Conservation (phyloP, 1,140 invertebrate species). For the Drosophila insularis region DNA sequence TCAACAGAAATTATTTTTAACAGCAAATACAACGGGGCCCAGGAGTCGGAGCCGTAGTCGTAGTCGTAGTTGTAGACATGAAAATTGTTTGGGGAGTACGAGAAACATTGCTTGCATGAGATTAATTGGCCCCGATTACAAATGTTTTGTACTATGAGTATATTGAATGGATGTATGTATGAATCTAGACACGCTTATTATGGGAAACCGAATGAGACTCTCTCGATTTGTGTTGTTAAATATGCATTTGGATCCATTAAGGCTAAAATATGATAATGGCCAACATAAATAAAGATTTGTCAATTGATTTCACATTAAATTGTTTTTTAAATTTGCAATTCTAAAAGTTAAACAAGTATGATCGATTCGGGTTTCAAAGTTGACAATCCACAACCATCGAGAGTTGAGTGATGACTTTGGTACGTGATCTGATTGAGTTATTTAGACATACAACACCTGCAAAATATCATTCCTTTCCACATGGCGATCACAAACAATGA, state of each 20-base stretch:
- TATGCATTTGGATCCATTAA: constrained; percentile 76
- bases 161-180: constrained; percentile 23
- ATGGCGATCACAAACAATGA: neutral
- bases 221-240: constrained; percentile 61
- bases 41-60: constrained; percentile 3
- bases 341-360: constrained; percentile 18
- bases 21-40: constrained; percentile 55
- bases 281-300: constrained; percentile 46
- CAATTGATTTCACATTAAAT: constrained; percentile 14
- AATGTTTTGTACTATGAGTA: constrained; percentile 68
- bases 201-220: constrained; percentile 1
- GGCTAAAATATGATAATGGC: constrained; percentile 69
- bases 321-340: constrained; percentile 23
- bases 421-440: constrained; percentile 37
- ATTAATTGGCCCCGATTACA: constrained; percentile 78
- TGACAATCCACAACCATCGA: constrained; percentile 18
- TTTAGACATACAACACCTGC: constrained; percentile 9
- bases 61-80: constrained; percentile 14
- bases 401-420: constrained; percentile 38
- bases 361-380: neutral
- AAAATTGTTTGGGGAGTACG: constrained; percentile 28
- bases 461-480: neutral
- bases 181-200: constrained; percentile 25
- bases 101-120: constrained; percentile 33
- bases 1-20: constrained; percentile 81